These are phyloP conservation scores for Hypena proboscidalis DNA, from an alignment of 2,888 invertebrate genomes.

Conservation along the genomic window DNA sequence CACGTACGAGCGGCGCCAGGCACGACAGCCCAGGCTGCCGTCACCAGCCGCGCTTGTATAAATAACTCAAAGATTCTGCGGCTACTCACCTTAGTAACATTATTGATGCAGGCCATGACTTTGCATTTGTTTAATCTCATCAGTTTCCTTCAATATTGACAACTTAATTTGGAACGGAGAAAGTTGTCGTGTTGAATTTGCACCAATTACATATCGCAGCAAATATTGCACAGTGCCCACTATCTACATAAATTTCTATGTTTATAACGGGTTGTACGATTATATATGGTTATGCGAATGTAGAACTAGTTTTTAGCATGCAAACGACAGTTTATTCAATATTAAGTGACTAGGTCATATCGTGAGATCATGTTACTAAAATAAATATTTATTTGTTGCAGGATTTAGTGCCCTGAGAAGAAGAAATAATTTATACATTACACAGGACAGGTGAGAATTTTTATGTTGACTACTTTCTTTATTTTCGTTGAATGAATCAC, in stretches of 20 bases:
- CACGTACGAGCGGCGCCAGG: conserved; percentile 28
- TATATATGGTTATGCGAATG: conserved; percentile 34
- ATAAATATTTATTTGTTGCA: conserved; percentile 50
- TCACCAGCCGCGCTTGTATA: conserved; percentile 8
- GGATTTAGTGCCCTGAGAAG: conserved; percentile 50
- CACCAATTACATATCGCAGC: conserved; percentile 40
- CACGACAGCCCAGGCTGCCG: conserved; percentile 3
- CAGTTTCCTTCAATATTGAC: conserved; percentile 44
- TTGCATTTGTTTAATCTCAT: conserved; percentile 47
- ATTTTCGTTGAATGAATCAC: background rate
- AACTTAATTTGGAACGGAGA: conserved; percentile 60
- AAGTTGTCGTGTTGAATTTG: conserved; percentile 61
- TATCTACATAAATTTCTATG: conserved; percentile 25
- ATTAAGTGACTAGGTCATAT: conserved; percentile 20
- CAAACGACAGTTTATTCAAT: conserved; percentile 32
- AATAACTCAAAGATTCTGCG: conserved; percentile 20
- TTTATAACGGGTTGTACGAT: conserved; percentile 31
- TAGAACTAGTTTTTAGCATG: conserved; percentile 31
- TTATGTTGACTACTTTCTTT: too few relatives aligned
- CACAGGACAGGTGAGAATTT: conserved; percentile 44
- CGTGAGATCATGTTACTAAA: conserved; percentile 23
- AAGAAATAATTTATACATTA: conserved; percentile 29
- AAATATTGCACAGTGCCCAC: conserved; percentile 42
- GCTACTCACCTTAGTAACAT: conserved; percentile 23
- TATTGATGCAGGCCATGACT: conserved; percentile 41